Evolutionary conservation across 2,888 invertebrate species (phyloP), one percentile per base, ranked within the genome.

Genomic region (Drosophila sordidula): DNA sequence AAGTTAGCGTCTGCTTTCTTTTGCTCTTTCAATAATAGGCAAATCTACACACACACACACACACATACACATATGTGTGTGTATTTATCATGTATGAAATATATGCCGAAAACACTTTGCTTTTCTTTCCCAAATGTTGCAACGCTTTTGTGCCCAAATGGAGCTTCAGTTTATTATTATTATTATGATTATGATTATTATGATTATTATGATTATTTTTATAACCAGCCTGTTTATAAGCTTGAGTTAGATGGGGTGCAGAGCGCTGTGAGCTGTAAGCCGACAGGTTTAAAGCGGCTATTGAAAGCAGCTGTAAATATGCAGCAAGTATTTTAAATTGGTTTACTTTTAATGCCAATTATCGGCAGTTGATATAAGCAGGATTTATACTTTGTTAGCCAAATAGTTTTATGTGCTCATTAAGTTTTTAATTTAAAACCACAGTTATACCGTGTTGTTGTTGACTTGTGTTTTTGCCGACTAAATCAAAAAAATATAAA

Each of bases 141-240:
- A 84, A 88, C 83, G 83, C 84, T 84, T 84, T 86, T 84, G 83
- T 84, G 80, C 69, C 87, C 89, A 88, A 83, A 44, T 83, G 83
- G 83, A 83, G 83, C 83, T 83, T 32, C 55, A 45, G 45, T 32
- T 64, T 56, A 46, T 34, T 41, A 26, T 49, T 46, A 32, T 34
- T 46, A 44, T 42, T 45, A 51, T 56, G 12, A 29, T 42, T 42
- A 18, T 18, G 58, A 55, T 50, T 29, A 45, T 29, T 42, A 18
- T 18, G 58, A 55, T 50, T 29, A 45, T 29, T 59, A 36, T 34
- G 25, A 25, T n/a, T 52, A 14, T 46, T 44, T 36, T 57, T 61
- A 54, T 58, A 52, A 42, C 18, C 29, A 44, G 50, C 55, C 62
- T 54, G 61, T 22, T 45, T 50, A 9, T 49, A 44, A 45, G 18